These are phyloP conservation scores for Cassiopea andromeda DNA, from an alignment of 30 jellyfish, hydroid and myxozoan genomes.

Conservation along the genomic window DNA sequence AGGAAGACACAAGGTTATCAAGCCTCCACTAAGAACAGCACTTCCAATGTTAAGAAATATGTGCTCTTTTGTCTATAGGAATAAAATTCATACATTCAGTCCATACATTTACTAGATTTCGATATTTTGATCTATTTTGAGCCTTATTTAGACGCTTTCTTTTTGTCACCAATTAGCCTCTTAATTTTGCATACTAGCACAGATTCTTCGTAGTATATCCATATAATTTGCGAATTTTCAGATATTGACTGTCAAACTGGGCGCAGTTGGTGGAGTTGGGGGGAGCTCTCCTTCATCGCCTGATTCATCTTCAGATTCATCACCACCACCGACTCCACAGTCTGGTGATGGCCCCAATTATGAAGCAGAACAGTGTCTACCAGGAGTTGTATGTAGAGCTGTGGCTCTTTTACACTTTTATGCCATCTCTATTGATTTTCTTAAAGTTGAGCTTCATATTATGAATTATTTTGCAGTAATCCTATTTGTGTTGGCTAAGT, in stretches of 20 bases:
- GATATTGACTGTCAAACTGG: slow-evolving; percentile 91
- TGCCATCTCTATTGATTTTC: not conserved
- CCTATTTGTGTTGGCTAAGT: no score
- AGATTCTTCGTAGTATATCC: not conserved
- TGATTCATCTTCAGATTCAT: slow-evolving; percentile 97
- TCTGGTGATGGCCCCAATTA: slow-evolving; percentile 92
- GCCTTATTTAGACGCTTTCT: no score
- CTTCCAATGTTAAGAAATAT: no score
- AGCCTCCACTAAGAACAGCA: no score
- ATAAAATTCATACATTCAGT: no score
- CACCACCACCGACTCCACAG: slow-evolving; percentile 98
- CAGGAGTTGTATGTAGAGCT: slow-evolving; percentile 85
- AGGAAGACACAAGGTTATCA: no score
- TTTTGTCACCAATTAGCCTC: not conserved
- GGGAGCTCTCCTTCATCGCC: slow-evolving; percentile 99
- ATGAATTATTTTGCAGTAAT: no score
- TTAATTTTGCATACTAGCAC: not conserved
- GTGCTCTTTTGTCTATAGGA: no score
- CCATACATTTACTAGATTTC: no score
- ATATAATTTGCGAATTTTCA: not conserved
- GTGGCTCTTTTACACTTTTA: not conserved
- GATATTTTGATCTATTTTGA: no score
- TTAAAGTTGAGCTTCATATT: no score
- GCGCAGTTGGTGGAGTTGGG: slow-evolving; percentile 85
- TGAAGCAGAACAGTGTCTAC: slow-evolving; percentile 95